phyloP scores from a whole-genome alignment of 23 tunicate species.

The Botrylloides violaceus region DNA sequence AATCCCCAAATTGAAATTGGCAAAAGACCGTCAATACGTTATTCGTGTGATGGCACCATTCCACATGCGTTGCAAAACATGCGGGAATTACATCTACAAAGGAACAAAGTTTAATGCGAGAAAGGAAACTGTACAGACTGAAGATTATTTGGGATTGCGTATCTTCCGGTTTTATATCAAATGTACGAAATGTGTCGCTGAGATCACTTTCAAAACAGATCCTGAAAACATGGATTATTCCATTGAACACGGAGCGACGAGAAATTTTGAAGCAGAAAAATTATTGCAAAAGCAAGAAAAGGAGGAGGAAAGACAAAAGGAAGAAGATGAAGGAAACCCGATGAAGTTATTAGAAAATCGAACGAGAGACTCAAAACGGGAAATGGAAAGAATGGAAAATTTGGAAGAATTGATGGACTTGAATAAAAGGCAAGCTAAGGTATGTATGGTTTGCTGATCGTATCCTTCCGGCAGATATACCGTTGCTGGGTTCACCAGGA shows the following conservation, averaged over 20 bases:
- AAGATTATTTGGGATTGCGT: constrained; percentile 79
- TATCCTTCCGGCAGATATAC: no score
- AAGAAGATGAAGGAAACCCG: constrained; percentile 93
- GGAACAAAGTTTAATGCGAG: constrained; percentile 99
- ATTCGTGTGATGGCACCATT: constrained; percentile 99
- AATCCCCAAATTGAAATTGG: constrained; percentile 72
- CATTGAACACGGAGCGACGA: constrained; percentile 97
- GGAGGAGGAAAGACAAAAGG: constrained; percentile 47
- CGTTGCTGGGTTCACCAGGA: neutral
- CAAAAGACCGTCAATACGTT: constrained; percentile 91
- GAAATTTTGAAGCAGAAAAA: constrained; percentile 98
- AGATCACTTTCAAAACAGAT: constrained; percentile 91
- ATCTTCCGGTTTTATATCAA: constrained; percentile 96
- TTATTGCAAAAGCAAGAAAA: constrained; percentile 84
- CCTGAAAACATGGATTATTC: constrained; percentile 85
- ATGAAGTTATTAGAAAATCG: constrained; percentile 97
- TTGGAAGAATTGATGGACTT: constrained; percentile 88
- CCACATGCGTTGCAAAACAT: constrained; percentile 97
- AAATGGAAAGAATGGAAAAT: constrained; percentile 94
- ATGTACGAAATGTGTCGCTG: constrained; percentile 98
- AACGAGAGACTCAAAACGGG: constrained; percentile 91
- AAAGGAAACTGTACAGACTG: constrained; percentile 92
- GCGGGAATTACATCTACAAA: constrained; percentile 98
- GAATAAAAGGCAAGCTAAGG: constrained; percentile 58
- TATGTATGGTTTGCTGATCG: neutral